Evolutionary conservation across 92 coral and sea anemone genomes (phyloP).

Genomic region (Palythoa grandiflora): DNA sequence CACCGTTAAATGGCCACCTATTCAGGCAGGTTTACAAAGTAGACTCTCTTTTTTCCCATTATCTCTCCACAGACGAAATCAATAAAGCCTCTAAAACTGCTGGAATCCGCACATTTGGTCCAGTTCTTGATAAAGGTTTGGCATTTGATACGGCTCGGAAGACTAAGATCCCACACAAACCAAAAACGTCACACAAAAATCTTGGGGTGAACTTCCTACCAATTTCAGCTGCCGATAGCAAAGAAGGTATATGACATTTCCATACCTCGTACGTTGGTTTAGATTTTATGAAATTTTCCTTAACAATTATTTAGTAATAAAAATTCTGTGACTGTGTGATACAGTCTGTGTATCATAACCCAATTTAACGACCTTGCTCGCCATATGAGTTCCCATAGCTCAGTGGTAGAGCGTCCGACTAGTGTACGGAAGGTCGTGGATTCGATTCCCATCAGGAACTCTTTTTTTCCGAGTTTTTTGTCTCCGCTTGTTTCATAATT

Average conservation of each 20-base stretch:
- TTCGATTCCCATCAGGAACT: no score
- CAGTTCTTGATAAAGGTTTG: conserved; percentile 81
- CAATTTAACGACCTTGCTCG: no score
- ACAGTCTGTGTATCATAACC: no score
- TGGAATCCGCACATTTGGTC: conserved; percentile 80
- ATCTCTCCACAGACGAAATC: conserved; percentile 73
- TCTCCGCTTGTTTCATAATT: not conserved
- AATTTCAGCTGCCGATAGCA: conserved; percentile 72
- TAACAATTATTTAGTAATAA: not conserved
- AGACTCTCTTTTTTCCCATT: not conserved
- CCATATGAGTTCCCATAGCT: no score
- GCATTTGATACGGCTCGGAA: conserved; percentile 54
- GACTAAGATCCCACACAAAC: conserved; percentile 62
- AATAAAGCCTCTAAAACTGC: conserved; percentile 71
- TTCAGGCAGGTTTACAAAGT: not conserved
- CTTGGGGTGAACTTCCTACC: conserved; percentile 84
- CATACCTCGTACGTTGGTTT: not conserved
- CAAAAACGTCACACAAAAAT: conserved; percentile 47
- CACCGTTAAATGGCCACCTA: not conserved
- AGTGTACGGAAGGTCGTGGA: no score
- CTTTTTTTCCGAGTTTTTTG: no score
- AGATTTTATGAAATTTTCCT: not conserved
- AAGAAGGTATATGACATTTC: conserved; percentile 62
- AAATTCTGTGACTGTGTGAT: not conserved
- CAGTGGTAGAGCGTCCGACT: no score